Evolutionary conservation across 2,888 invertebrate genomes (phyloP), one percentile per base, ranked within the genome.

Genomic region (Pristionchus arcanus): DNA sequence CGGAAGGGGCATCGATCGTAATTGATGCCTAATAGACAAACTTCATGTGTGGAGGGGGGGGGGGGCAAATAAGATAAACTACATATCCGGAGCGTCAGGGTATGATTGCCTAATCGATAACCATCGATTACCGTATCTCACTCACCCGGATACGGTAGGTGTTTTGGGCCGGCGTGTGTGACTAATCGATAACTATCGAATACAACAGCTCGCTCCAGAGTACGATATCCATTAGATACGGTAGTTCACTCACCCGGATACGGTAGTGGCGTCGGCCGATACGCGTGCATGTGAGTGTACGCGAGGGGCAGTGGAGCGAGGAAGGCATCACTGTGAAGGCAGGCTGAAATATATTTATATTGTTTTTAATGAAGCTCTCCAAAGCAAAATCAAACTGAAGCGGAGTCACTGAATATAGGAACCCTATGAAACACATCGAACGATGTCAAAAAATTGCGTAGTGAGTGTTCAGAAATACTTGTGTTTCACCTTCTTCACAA

Each of bases 241-340:
- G 9, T 5, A 49, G 9, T 0, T 9, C 28, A 59, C 74, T 85
- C 31, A 74, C 85, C 90, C 16, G 90, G 85, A 81, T 85, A 90
- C 77, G 87, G 90, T n/a, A 71, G 53, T 13, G 90, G 90, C 0
- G 90, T 87, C 25, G 90, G 90, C 31, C 84, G 37, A 53, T 87
- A 90, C 19, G 68, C 77, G 71, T 86, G 42, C 25, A 87, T 21
- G 42, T 90, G 90, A 5, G 90, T 90, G 87, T 87, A 90, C 37
- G 85, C 85, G 31, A 90, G 87, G 1, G 90, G 90, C 16, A 90
- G 87, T 5, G 90, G 81, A 2, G 90, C 77, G 37, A 81, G 87
- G 87, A 87, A 90, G 25, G 55, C 49, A 9, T 74, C 71, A 21
- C 88, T 28, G 66, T 90, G 90, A 16, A 90, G 85, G 28, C 90